A percentile compares a stretch with the other conserved stretches of the same genome.
These are phyloP conservation scores for Sitodiplosis mosellana DNA, from an alignment of 1,140 invertebrate genomes.

Conservation along the genomic window DNA sequence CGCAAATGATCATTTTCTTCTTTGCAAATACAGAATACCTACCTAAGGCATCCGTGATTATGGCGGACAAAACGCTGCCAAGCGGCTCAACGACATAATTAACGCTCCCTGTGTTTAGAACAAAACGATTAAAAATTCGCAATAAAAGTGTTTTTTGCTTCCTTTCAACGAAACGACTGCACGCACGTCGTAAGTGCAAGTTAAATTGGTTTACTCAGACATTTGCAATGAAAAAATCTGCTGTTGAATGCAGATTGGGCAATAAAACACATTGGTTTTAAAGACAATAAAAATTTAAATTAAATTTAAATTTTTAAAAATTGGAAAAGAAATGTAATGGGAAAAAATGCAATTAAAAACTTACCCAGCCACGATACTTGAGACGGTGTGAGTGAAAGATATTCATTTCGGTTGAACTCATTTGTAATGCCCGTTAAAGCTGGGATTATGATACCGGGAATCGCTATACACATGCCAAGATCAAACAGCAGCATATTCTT, in stretches of 20 bases:
- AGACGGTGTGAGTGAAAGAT: slow-evolving; percentile 32
- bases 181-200: too few species aligned
- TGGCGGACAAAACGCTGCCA: slow-evolving; percentile 43
- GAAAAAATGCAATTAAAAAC: slow-evolving; percentile 7
- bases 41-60: slow-evolving; percentile 26
- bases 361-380: slow-evolving; percentile 55
- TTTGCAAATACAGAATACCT: slow-evolving; percentile 49
- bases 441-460: slow-evolving; percentile 49
- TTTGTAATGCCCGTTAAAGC: slow-evolving; percentile 30
- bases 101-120: slow-evolving; percentile 39
- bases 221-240: too few species aligned
- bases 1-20: slow-evolving; percentile 49
- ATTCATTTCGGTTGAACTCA: slow-evolving; percentile 12
- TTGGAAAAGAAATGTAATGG: background rate
- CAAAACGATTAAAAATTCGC: too few species aligned
- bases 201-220: slow-evolving; percentile 10
- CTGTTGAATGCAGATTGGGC: too few species aligned
- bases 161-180: too few species aligned
- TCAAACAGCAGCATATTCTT: slow-evolving; percentile 28
- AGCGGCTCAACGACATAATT: slow-evolving; percentile 47
- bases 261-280: background rate
- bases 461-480: slow-evolving; percentile 35
- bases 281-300: background rate
- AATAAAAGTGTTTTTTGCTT: too few species aligned
- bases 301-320: too few species aligned